Evolutionary conservation across 2,797 vertebrate genomes (phyloP).

Genomic region (Momotus momota): DNA sequence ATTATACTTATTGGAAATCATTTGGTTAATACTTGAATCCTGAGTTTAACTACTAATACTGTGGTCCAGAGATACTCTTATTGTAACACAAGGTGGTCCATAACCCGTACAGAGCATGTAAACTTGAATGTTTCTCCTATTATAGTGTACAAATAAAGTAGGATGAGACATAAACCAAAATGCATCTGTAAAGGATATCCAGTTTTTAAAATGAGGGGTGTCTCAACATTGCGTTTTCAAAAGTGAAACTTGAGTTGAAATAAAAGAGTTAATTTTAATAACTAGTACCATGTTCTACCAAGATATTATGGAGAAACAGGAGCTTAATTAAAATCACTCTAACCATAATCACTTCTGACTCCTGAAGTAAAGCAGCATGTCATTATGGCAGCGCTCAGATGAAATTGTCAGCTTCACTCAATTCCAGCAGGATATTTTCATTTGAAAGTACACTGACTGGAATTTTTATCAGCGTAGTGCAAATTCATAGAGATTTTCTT

Average conservation of each 20-base stretch:
- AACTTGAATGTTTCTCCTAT: background rate
- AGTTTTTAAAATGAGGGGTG: background rate
- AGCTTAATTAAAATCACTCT: slow-evolving; percentile 48
- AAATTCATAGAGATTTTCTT: slow-evolving; percentile 11
- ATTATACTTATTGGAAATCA: background rate
- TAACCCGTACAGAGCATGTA: background rate
- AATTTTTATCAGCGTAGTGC: slow-evolving; percentile 40
- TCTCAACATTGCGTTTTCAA: background rate
- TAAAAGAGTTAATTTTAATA: slow-evolving; percentile 25
- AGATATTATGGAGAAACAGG: slow-evolving; percentile 17
- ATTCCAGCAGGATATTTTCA: slow-evolving; percentile 36
- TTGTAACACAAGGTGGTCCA: background rate
- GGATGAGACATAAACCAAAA: background rate
- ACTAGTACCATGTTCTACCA: background rate
- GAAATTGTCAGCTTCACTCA: slow-evolving; percentile 38
- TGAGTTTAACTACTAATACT: background rate
- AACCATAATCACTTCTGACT: slow-evolving; percentile 34
- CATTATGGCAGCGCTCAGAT: slow-evolving; percentile 4
- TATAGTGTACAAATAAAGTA: background rate
- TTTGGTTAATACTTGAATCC: background rate
- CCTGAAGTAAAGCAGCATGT: slow-evolving; percentile 29
- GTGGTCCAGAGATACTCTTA: background rate
- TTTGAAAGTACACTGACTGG: background rate
- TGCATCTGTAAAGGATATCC: background rate
- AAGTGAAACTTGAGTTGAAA: background rate